Evolutionary conservation across 2,113 vertebrate species (phyloP), one percentile per base, ranked within the genome.

Genomic region (Pseudorectes ferrugineus): DNA sequence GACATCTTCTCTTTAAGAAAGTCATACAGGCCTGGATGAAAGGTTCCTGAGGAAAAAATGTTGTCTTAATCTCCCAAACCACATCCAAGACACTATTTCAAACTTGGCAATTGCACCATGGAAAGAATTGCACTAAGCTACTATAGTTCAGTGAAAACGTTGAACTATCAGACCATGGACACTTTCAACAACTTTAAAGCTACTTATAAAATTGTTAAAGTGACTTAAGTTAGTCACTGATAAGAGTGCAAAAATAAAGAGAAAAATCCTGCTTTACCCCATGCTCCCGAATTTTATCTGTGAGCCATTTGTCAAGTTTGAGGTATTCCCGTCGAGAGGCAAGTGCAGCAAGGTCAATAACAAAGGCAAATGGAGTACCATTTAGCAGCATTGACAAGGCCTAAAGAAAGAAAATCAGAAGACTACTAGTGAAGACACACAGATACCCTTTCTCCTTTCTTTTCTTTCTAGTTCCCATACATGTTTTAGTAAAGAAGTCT

Each of bases 301-400:
- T 99, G 96, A 99, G 98, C 99, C 99, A 99, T 98, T 99, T 99
- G 98, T 99, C 99, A 98, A 99, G 99, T 99, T 99, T 99, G 99
- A 99, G 99, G 99, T 99, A 99, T 99, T 99, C 99, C 97, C 99
- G 99, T 97, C 99, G 99, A 97, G 99, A 99, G 95, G 99, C 99
- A 97, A 99, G 99, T 98, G 99, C 99, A 99, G 99, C 99, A 97
- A 99, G 99, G 97, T 99, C 99, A 99, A 99, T 99, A 98, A 99
- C 99, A 98, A 99, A 99, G 98, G 99, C 99, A 99, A 99, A 99
- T 59, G 99, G 99, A 98, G 99, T 99, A 98, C 99, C 99, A 98
- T 99, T 99, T 98, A 99, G 99, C 99, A 99, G 99, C 99, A 99
- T 99, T 84, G 99, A 99, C 94, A 99, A 98, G 97, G 99, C 99